Base-by-base conservation (phyloP, 2,888 invertebrate species). In the Tetramorium bicarinatum region DNA sequence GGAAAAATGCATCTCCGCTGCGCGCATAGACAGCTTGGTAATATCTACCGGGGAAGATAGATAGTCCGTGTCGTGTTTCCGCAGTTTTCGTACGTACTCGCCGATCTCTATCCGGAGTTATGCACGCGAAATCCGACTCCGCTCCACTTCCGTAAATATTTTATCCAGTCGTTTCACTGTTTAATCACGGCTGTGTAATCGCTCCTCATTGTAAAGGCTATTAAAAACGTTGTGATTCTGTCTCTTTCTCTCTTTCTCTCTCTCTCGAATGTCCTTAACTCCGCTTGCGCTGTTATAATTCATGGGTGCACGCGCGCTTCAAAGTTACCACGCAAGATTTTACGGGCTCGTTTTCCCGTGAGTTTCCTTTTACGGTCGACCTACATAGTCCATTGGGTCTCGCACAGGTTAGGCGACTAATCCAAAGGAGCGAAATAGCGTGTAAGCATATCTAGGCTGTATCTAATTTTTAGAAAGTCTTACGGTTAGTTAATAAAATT, bases 331-430 rank as follows among this genome's bases (percentile, higher is more conserved):
- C 49, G 77, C 79, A 72, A 66, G 67, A 81, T 82, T 89, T 89
- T 89, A 89, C 84, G 87, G 84, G 84, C 86, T 87, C 87, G 83
- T 89, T 89, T 88, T 79, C 86, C 54, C 86, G 44, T 74, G 74
- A 86, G 85, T 85, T 89, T 89, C 84, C 86, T 87, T 85, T 62
- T 80, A 83, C 44, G 82, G 44, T 34, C 47, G 61, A 59, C 67
- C 66, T 25, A 82, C 66, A 76, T 82, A 59, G 47, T 29, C 64
- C n/a, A 77, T 54, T 62, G 38, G 29, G 8, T 54, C 38, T 64
- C 29, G 66, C 41, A 29, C 25, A n/a, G 41, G 38, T 0, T 21
- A 21, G 7, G 1, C 52, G 25, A 52, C 41, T 66, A 66, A 76
- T 66, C 41, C 41, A 13, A 25, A 49, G 47, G 18, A 38, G 18